Conservation (phyloP, 2,888 invertebrate species). For the Slavum lentiscoides region DNA sequence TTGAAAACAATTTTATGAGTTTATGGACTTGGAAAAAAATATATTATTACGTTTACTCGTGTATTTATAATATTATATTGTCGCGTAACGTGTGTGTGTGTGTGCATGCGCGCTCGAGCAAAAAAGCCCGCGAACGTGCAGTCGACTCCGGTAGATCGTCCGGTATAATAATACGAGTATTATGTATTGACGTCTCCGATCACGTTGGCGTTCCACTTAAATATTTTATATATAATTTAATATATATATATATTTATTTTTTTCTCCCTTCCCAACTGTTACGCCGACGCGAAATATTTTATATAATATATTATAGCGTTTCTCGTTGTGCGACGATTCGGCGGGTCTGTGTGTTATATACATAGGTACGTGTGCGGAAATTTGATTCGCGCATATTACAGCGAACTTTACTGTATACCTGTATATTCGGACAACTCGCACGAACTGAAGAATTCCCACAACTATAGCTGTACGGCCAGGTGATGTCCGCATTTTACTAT, state of each 20-base stretch:
- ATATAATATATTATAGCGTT: not conserved
- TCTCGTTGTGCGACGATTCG: no score
- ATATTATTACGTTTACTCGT: no score
- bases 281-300: not conserved
- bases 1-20: no score
- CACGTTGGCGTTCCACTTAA: conserved; percentile 15
- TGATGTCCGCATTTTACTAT: not conserved
- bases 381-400: not conserved
- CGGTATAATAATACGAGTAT: no score
- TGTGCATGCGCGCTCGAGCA: no score
- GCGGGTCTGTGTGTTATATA: no score
- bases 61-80: no score
- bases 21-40: no score
- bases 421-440: not conserved
- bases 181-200: conserved; percentile 26
- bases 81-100: no score
- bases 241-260: not conserved
- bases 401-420: not conserved
- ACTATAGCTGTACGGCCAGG: not conserved
- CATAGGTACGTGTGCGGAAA: not conserved
- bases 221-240: not conserved
- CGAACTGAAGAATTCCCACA: not conserved
- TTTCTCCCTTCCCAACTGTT: not conserved
- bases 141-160: no score
- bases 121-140: not conserved